Evolutionary conservation across 64 coral and sea anemone genomes (phyloP).

Genomic region (Orbicella faveolata): DNA sequence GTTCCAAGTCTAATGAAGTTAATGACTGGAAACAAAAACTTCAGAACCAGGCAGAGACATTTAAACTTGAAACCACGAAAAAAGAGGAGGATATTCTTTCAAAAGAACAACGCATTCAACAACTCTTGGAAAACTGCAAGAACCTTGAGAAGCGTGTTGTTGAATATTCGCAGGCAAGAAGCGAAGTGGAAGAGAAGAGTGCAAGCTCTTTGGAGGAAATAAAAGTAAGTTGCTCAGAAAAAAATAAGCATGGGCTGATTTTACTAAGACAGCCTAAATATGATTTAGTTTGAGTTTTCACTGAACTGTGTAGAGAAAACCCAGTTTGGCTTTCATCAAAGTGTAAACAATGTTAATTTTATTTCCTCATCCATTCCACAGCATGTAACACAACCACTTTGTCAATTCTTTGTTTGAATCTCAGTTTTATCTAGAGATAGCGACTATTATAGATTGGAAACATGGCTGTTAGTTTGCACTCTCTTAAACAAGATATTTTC

Average conservation of each 20-base stretch:
- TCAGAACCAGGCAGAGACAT: constrained; percentile 54
- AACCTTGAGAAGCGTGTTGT: constrained; percentile 66
- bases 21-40: constrained; percentile 41
- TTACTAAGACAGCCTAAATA: too few species aligned
- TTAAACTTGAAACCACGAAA: constrained; percentile 39
- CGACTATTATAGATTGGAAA: too few species aligned
- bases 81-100: constrained; percentile 43
- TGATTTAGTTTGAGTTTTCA: too few species aligned
- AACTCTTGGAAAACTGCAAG: constrained; percentile 35
- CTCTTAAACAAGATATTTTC: neutral
- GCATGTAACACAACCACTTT: too few species aligned
- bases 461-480: neutral
- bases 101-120: constrained; percentile 68
- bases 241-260: too few species aligned
- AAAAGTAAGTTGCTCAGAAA: constrained; percentile 41
- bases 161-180: constrained; percentile 43
- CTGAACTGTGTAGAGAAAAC: too few species aligned
- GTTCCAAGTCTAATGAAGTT: constrained; percentile 44
- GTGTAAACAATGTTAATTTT: too few species aligned
- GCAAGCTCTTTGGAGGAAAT: constrained; percentile 59
- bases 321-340: too few species aligned
- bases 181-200: constrained; percentile 50
- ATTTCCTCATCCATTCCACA: too few species aligned
- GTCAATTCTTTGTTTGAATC: too few species aligned
- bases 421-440: too few species aligned